These are phyloP conservation scores for Rousettus madagascariensis DNA, from an alignment of 2,797 vertebrate species.

Conservation along the genomic window DNA sequence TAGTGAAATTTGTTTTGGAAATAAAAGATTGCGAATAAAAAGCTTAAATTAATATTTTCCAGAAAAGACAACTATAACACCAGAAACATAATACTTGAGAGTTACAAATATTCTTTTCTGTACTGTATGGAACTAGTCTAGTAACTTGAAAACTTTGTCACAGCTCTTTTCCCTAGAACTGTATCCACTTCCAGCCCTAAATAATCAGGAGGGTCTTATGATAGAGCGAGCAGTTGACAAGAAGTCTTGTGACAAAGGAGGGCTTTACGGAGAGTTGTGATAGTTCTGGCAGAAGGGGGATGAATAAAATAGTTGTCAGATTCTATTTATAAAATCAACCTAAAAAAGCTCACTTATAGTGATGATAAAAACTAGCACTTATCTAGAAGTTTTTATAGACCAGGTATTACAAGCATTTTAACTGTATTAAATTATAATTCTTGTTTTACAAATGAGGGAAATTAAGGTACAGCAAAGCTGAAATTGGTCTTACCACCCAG, in stretches of 20 bases:
- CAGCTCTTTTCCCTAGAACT: background rate
- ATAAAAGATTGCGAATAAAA: background rate
- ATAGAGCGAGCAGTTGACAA: background rate
- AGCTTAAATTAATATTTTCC: slow-evolving; percentile 9
- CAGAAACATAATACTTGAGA: background rate
- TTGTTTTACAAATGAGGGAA: background rate
- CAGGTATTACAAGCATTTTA: background rate
- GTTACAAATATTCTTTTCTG: background rate
- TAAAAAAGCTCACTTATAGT: background rate
- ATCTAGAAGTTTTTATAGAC: background rate
- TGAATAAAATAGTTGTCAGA: slow-evolving; percentile 6
- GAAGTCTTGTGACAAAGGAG: background rate
- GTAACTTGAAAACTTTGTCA: background rate
- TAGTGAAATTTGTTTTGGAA: background rate
- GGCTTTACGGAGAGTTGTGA: background rate
- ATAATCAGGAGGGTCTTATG: background rate
- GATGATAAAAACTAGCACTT: background rate
- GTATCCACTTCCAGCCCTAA: too few species aligned
- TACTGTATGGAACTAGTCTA: background rate
- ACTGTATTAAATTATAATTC: background rate
- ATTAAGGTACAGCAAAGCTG: background rate
- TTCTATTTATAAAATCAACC: slow-evolving; percentile 17
- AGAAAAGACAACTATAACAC: background rate
- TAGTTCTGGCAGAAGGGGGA: background rate
- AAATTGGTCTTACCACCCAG: background rate